Evolutionary conservation across 2,888 invertebrate species (phyloP), one percentile per base, ranked within the genome.

Genomic region (Oxyteleia sp.): DNA sequence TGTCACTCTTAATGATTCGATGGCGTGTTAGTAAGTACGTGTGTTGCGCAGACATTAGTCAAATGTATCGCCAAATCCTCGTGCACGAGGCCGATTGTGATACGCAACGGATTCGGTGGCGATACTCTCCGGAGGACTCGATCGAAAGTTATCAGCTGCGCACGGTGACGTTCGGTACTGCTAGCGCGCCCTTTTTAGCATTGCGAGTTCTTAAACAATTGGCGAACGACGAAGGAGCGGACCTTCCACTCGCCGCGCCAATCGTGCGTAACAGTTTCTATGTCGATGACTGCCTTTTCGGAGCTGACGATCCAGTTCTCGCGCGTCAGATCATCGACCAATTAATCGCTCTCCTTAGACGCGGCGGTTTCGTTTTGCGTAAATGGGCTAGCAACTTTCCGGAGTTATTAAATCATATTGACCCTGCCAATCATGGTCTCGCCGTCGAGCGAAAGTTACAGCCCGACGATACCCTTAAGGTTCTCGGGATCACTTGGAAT

Each of bases 331-430:
- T n/a, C n/a, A n/a, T n/a, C n/a, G n/a, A n/a, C n/a, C n/a, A n/a
- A n/a, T n/a, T n/a, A n/a, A n/a, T n/a, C n/a, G n/a, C 20, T 0
- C 8, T 53, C 2, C 15, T 53, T 1, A 1, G 10, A 2, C 15
- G 53, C 13, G 26, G 29, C 4, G 32, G 32, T 8, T 51, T 51
- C 13, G 51, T 13, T 1, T 29, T 51, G 26, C 20, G 51, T 8
- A 51, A 51, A n/a, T 51, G 51, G 51, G 26, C 51, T 13, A 51
- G 51, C 26, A 51, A 51, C 15, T 1, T 5, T 26, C 13, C 23
- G 0, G 13, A 26, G 1, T 26, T 51, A 1, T 5, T 51, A 4
- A 2, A 23, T 13, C 5, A 13, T 13, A 51, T 51, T 11, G 13
- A 51, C 0, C 51, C 51, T 0, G 15, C 1, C 1, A 13, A 51